Conservation (phyloP, 2,888 invertebrate genomes). For the Eurytoma californica region DNA sequence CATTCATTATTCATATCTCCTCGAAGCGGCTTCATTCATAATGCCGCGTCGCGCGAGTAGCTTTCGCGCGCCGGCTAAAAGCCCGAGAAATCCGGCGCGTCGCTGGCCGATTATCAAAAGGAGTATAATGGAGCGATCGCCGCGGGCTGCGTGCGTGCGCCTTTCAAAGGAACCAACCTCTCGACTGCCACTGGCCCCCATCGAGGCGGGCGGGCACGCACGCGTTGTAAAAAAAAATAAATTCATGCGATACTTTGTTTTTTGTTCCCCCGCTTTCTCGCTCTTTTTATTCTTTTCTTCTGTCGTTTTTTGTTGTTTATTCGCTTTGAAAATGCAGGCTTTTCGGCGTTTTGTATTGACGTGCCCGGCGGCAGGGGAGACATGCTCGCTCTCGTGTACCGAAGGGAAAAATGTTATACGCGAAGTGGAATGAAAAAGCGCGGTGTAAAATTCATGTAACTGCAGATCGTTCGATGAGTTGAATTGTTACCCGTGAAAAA, state of each 20-base stretch:
- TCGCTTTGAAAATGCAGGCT: conserved; percentile 20
- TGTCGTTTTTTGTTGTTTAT: conserved; percentile 11
- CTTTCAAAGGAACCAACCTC: conserved; percentile 20
- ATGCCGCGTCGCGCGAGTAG: background rate
- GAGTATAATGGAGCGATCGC: conserved; percentile 25
- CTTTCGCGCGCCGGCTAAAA: conserved; percentile 2
- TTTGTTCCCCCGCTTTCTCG: conserved; percentile 7
- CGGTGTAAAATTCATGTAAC: background rate
- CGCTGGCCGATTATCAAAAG: conserved; percentile 21
- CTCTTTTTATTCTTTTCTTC: background rate
- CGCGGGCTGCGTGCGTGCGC: background rate
- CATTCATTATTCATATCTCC: conserved; percentile 36
- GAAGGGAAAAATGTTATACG: background rate
- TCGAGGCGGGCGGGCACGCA: conserved; percentile 11
- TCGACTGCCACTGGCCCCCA: conserved; percentile 10
- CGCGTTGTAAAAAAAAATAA: conserved; percentile 6
- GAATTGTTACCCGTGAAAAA: no score
- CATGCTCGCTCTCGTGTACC: background rate
- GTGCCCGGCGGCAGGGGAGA: background rate
- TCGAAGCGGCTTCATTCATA: conserved; percentile 31
- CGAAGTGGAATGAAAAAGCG: background rate
- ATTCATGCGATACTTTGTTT: conserved; percentile 23
- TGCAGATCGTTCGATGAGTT: no score
- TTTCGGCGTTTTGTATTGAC: conserved; percentile 25
- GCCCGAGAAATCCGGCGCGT: conserved; percentile 8